Conservation (phyloP, 2,797 vertebrate genomes). For the Otolemur crassicaudatus region DNA sequence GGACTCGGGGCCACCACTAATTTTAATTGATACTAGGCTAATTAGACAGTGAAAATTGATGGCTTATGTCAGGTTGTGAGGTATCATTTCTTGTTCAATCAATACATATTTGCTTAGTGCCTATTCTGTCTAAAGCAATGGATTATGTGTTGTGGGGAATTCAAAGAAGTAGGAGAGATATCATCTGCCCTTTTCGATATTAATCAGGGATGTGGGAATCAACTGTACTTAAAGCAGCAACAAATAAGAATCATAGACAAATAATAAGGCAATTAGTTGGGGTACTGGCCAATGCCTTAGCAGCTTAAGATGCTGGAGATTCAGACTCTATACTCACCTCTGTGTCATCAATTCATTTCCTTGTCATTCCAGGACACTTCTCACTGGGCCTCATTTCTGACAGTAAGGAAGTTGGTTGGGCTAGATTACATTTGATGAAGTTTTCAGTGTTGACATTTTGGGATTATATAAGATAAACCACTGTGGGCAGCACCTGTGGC, state of each 20-base stretch:
- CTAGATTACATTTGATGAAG: conserved; percentile 21
- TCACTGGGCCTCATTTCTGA: background rate
- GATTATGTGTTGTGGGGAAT: conserved; percentile 44
- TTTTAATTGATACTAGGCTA: conserved; percentile 68
- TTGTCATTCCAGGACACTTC: background rate
- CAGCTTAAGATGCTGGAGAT: background rate
- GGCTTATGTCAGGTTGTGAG: conserved; percentile 62
- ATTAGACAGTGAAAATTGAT: conserved; percentile 58
- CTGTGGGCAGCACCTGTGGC: background rate
- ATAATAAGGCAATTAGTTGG: background rate
- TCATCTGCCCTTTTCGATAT: background rate
- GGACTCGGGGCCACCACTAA: background rate
- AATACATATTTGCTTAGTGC: conserved; percentile 56
- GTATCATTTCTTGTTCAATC: conserved; percentile 60
- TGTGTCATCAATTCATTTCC: background rate
- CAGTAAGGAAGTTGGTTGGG: background rate
- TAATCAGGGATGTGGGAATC: background rate
- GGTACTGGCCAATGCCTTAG: background rate
- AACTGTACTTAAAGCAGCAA: background rate
- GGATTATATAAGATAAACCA: background rate
- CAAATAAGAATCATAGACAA: background rate
- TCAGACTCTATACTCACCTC: background rate
- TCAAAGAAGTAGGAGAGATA: conserved; percentile 49
- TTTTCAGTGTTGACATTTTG: background rate
- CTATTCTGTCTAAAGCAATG: conserved; percentile 51